Conservation (phyloP, 2,113 vertebrate species). For the Arothron firmamentum region DNA sequence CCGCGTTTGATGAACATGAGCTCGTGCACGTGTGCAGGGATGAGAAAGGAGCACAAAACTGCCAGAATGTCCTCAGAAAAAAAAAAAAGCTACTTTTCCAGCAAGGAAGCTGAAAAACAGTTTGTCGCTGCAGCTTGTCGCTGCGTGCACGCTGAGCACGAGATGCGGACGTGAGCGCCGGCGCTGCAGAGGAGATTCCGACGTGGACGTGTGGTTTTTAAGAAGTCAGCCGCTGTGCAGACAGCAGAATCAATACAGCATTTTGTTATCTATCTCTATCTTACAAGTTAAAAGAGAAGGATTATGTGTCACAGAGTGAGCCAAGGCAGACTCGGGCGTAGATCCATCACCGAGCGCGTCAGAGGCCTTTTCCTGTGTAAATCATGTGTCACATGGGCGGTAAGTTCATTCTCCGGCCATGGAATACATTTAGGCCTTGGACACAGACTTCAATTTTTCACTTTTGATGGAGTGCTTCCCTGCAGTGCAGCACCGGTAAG, state of each 20-base stretch:
- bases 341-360: slow-evolving; percentile 77
- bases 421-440: slow-evolving; percentile 74
- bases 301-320: slow-evolving; percentile 77
- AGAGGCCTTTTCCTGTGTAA: slow-evolving; percentile 77
- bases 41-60: too few species aligned
- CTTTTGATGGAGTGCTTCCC: slow-evolving; percentile 72
- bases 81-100: too few species aligned
- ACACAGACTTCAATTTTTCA: slow-evolving; percentile 66
- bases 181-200: slow-evolving; percentile 50
- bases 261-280: slow-evolving; percentile 82
- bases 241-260: slow-evolving; percentile 75
- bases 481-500: slow-evolving; percentile 64
- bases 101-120: too few species aligned
- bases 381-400: slow-evolving; percentile 79
- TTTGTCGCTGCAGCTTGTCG: background rate
- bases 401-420: slow-evolving; percentile 81
- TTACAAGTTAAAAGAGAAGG: slow-evolving; percentile 79
- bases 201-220: slow-evolving; percentile 57
- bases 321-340: slow-evolving; percentile 67
- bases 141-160: slow-evolving; percentile 20
- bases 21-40: background rate
- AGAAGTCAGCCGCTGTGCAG: slow-evolving; percentile 56
- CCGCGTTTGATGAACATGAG: background rate
- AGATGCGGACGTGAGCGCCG: slow-evolving; percentile 15
- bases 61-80: too few species aligned